Conservation (phyloP, 2,797 vertebrate genomes). For the Megaceryle alcyon region DNA sequence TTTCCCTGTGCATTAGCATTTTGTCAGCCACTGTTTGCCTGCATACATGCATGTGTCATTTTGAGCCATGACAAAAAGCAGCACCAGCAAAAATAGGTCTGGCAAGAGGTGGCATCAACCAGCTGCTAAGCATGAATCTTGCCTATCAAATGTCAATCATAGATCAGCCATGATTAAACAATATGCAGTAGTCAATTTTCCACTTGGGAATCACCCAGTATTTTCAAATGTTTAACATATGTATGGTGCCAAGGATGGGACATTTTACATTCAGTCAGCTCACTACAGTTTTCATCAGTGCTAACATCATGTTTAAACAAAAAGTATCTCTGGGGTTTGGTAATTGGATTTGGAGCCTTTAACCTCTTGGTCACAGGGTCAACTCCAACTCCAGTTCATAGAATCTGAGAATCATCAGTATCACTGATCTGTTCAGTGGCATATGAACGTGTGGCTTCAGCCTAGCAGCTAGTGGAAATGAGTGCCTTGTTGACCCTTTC, state of each 20-base stretch:
- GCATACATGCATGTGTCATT: background rate
- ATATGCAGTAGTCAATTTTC: background rate
- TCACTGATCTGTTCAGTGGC: background rate
- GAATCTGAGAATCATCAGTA: slow-evolving; percentile 15
- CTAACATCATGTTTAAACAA: background rate
- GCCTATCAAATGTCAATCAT: background rate
- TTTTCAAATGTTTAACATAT: background rate
- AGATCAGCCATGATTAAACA: background rate
- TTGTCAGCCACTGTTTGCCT: background rate
- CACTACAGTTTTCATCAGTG: background rate
- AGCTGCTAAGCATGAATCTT: background rate
- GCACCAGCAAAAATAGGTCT: background rate
- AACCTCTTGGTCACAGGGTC: slow-evolving; percentile 6
- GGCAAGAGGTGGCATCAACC: background rate
- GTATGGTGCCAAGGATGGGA: background rate
- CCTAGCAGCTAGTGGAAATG: background rate
- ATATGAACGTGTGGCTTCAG: background rate
- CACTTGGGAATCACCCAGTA: background rate
- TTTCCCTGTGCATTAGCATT: background rate
- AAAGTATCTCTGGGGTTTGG: slow-evolving; percentile 3
- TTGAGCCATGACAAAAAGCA: background rate
- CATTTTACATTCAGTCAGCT: background rate
- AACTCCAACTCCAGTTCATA: slow-evolving; percentile 7
- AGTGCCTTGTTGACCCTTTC: background rate
- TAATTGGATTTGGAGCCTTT: slow-evolving; percentile 62